A percentile compares a stretch with the other conserved stretches of the same genome.
Evolutionary conservation across 2,113 vertebrate genomes (phyloP).

Genomic region (Micronycteris hirsuta): DNA sequence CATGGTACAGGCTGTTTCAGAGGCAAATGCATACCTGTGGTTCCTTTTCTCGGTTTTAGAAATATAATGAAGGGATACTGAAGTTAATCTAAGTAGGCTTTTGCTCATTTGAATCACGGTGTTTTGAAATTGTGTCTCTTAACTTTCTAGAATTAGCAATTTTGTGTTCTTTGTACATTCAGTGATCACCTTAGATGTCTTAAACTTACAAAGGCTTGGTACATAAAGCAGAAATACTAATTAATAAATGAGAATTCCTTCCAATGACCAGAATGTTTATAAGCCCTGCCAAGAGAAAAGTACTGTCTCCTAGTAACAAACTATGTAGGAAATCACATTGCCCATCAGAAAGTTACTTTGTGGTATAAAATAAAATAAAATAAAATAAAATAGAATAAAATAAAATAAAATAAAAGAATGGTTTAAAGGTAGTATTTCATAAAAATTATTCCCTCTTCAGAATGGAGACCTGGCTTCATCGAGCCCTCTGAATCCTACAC

Average conservation of each 20-base stretch:
- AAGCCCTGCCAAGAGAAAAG: not conserved
- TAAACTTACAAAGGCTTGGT: not conserved
- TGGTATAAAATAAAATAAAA: not conserved
- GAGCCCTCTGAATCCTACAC: not conserved
- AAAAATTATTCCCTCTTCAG: not conserved
- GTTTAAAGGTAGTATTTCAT: not conserved
- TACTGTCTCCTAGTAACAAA: not conserved
- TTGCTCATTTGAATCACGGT: not conserved
- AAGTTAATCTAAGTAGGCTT: not conserved
- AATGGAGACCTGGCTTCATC: not conserved
- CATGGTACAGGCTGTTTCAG: not conserved
- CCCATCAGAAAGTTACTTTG: not conserved
- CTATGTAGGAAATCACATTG: not conserved
- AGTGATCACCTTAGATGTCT: not conserved
- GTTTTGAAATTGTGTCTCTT: not conserved
- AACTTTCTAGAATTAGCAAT: not conserved
- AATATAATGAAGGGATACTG: not conserved
- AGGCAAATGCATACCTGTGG: not conserved
- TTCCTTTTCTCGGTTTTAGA: not conserved
- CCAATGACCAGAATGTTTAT: not conserved
- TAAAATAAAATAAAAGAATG: no score
- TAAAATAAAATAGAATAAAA: no score
- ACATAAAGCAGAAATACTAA: not conserved
- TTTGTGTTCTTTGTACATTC: not conserved
- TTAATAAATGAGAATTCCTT: not conserved